Evolutionary conservation across 2,113 vertebrate genomes (phyloP).

Genomic region (Atrichornis clamosus): DNA sequence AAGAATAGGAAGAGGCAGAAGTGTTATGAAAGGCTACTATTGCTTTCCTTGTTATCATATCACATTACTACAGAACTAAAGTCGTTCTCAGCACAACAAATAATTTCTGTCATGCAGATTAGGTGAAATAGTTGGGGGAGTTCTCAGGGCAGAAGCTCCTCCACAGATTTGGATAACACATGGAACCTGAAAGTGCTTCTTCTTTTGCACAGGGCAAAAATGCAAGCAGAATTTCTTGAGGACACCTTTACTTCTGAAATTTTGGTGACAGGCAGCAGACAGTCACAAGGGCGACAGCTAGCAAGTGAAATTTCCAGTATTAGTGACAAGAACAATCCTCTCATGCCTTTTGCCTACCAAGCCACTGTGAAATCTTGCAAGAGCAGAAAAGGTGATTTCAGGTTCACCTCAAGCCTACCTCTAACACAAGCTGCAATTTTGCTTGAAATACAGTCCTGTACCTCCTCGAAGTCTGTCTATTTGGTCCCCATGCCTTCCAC

Average conservation of each 20-base stretch:
- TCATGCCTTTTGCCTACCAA: background rate
- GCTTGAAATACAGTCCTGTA: background rate
- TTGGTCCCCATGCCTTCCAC: background rate
- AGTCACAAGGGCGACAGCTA: background rate
- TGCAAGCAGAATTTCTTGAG: background rate
- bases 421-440: background rate
- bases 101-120: background rate
- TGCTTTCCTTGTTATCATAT: background rate
- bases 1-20: background rate
- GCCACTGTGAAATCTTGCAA: background rate
- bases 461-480: background rate
- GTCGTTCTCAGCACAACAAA: background rate
- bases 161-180: background rate
- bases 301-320: background rate
- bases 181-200: background rate
- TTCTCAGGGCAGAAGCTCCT: background rate
- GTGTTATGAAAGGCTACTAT: background rate
- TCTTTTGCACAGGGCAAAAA: background rate
- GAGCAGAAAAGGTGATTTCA: background rate
- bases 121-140: background rate
- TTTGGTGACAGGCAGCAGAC: background rate
- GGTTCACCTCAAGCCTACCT: background rate
- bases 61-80: background rate
- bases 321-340: background rate
- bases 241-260: background rate